Conservation (phyloP, 2,797 vertebrate genomes). For the Decapterus maruadsi region DNA sequence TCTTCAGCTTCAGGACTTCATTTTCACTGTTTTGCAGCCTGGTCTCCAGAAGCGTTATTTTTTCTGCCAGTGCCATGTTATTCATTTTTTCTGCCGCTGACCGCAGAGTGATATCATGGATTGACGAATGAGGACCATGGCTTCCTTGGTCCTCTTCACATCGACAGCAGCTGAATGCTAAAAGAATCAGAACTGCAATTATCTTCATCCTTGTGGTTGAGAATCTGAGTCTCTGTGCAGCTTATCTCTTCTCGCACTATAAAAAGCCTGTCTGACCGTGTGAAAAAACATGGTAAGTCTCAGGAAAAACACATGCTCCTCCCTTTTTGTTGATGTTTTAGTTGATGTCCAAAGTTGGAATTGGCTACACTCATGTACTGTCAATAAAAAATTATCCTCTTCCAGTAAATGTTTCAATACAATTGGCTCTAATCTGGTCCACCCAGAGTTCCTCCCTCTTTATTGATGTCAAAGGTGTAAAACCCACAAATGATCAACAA, state of each 20-base stretch:
- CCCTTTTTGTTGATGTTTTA: not conserved
- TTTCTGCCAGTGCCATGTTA: conserved; percentile 48
- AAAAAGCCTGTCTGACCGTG: not conserved
- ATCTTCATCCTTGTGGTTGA: conserved; percentile 43
- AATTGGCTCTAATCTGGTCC: too few species aligned
- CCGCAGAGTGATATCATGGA: conserved; percentile 12
- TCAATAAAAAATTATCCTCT: too few species aligned
- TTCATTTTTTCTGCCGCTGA: conserved; percentile 44
- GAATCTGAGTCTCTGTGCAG: not conserved
- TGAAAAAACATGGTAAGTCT: conserved; percentile 15
- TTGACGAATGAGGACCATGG: not conserved
- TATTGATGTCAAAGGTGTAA: not conserved
- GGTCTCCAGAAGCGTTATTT: conserved; percentile 48
- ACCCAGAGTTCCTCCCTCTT: not conserved
- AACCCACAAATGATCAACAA: not conserved
- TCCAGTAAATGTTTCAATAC: too few species aligned
- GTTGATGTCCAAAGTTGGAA: not conserved
- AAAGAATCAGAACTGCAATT: conserved; percentile 33
- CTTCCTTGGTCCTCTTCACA: conserved; percentile 14
- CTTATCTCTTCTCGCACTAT: not conserved
- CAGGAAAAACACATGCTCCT: not conserved
- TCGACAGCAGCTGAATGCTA: conserved; percentile 8
- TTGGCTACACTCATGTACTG: too few species aligned
- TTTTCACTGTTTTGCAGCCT: conserved; percentile 44
- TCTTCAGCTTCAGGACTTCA: conserved; percentile 52